Evolutionary conservation across 92 coral and sea anemone species (phyloP).

Genomic region (Montipora capitata): DNA sequence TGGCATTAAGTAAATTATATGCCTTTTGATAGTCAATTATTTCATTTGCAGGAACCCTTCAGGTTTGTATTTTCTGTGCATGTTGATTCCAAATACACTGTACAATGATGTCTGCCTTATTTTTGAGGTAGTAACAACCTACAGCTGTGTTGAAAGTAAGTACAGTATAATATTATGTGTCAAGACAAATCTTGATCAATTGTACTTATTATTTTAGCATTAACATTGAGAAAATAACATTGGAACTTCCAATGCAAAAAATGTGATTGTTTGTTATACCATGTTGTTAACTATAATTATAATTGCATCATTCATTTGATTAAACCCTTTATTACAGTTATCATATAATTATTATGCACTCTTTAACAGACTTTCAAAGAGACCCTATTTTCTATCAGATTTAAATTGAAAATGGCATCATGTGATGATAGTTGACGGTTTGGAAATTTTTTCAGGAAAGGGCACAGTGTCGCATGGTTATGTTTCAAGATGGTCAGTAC

Average conservation of each 20-base stretch:
- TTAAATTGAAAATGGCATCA: too few relatives aligned
- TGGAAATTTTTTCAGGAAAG: constrained; percentile 79
- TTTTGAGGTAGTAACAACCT: neutral
- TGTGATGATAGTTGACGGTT: neutral
- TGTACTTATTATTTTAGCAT: neutral
- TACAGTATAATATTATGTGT: neutral
- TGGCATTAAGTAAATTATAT: too few relatives aligned
- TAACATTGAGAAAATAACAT: too few relatives aligned
- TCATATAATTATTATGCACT: too few relatives aligned
- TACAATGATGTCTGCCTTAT: neutral
- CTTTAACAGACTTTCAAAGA: too few relatives aligned
- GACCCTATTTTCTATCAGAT: too few relatives aligned
- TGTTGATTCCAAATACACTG: neutral
- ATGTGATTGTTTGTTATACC: too few relatives aligned
- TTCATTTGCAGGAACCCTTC: constrained; percentile 82
- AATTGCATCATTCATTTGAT: too few relatives aligned
- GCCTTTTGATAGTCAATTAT: neutral
- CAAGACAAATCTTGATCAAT: too few relatives aligned
- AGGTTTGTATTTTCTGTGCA: constrained; percentile 70
- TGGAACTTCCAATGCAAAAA: too few relatives aligned
- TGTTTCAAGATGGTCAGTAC: constrained; percentile 98
- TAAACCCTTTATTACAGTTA: too few relatives aligned
- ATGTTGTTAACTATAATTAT: too few relatives aligned
- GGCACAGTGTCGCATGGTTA: constrained; percentile 99
- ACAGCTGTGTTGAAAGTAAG: neutral